Base-by-base conservation (phyloP, 2,113 vertebrate genomes). In the Sinocyclocheilus rhinocerous region DNA sequence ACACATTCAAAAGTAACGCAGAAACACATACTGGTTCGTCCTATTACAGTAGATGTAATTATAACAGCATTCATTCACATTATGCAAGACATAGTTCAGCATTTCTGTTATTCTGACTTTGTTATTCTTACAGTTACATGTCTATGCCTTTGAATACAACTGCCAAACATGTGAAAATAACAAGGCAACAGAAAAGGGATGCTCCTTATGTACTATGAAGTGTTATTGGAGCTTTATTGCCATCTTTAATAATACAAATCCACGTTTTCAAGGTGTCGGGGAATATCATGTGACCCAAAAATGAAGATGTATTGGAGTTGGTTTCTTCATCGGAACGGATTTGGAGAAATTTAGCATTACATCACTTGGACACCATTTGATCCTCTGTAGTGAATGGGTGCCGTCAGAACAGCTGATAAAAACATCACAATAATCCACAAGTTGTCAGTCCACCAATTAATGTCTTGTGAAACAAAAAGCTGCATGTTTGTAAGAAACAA, bases 41-140 rank as follows among this genome's bases (percentile, higher is more conserved):
- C 18, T n/a, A 12, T 79, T 39, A 59, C 52, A 78, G 76, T 6
- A 80, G 22, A 63, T 45, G 33, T 42, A 45, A 24, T 39, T 42
- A 1, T 63, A 80, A 63, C 57, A 45, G 39, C 36, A 45, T 80
- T 26, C 36, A 61, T 57, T 80, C 20, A 80, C 76, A 78, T 78
- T 57, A 57, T 33, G 50, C 76, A 36, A 57, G 50, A 72, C 18
- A 33, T 36, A 39, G 20, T 39, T 80, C 36, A 63, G 12, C n/a
- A 57, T 78, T 55, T 76, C 12, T 22, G 29, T n/a, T 45, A n/a
- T 75, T 75, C 22, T 73, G 9, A 63, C 13, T 63, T 63, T 22
- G 29, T n/a, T 45, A n/a, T 75, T 75, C 22, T 73, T 4, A 63
- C 55, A 61, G 36, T n/a, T 61, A n/a, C 33, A 42, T 24, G 36